A percentile compares a stretch with the other conserved stretches of the same genome.
These are phyloP conservation scores for Moxostoma hubbsi DNA, from an alignment of 2,797 vertebrate species.

Conservation along the genomic window DNA sequence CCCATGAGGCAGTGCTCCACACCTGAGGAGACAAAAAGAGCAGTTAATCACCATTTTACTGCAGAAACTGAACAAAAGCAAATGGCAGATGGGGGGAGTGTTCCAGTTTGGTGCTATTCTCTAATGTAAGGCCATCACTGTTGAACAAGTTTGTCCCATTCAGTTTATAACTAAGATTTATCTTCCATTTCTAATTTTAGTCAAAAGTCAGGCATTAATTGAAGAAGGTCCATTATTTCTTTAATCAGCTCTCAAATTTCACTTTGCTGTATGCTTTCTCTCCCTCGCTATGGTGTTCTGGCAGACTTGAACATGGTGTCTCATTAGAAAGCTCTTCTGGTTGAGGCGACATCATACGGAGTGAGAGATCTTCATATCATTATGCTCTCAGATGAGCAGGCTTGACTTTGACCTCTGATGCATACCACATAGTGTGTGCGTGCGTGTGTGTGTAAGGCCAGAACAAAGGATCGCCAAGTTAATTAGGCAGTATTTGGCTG, in stretches of 20 bases:
- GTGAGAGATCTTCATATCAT: constrained; percentile 48
- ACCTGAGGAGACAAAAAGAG: constrained; percentile 73
- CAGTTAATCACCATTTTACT: not conserved
- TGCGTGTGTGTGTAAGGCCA: not conserved
- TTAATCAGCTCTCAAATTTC: constrained; percentile 9
- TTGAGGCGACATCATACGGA: constrained; percentile 15
- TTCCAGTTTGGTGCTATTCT: no score
- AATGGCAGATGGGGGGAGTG: no score
- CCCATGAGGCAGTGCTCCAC: constrained; percentile 83
- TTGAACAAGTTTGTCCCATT: not conserved
- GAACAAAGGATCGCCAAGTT: constrained; percentile 20
- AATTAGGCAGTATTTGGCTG: constrained; percentile 40
- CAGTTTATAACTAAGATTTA: not conserved
- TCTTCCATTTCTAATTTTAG: constrained; percentile 23
- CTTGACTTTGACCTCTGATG: constrained; percentile 60
- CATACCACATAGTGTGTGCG: constrained; percentile 44
- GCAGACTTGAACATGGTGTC: constrained; percentile 64
- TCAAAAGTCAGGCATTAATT: constrained; percentile 1
- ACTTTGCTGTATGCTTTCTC: constrained; percentile 9
- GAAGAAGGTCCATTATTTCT: not conserved
- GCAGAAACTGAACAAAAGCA: not conserved
- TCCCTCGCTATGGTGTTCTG: constrained; percentile 9
- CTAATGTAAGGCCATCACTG: no score
- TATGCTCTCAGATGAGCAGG: constrained; percentile 36
- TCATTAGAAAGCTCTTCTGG: constrained; percentile 72